Evolutionary conservation across 2,113 vertebrate species (phyloP), one percentile per base, ranked within the genome.

Genomic region (Coptodon bakossiorum): DNA sequence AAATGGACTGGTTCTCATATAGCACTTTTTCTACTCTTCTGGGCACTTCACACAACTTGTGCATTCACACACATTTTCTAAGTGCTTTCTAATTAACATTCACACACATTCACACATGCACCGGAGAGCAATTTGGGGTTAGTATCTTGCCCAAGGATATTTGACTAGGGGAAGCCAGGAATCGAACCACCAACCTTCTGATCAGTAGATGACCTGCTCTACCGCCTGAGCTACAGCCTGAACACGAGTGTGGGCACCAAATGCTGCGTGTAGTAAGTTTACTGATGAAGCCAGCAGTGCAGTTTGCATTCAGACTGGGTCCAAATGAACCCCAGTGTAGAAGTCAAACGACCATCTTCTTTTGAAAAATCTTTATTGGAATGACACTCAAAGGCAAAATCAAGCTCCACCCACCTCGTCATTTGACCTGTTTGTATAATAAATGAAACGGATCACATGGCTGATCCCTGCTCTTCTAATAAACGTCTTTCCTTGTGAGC

Each of bases 361-460:
- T 63, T 38, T 66, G 31, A 66, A 38, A 38, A 36, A 43, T 71
- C 7, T 71, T 43, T 27, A 27, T 43, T 9, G 66, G 22, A 43
- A 43, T 43, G 66, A 73, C 66, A 45, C 22, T 16, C 22, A 73
- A 73, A 73, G 68, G 13, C 36, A 45, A 45, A 73, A 16, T 24
- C 0, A 16, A 45, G 66, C 22, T 24, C 66, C 66, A 45, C 66
- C 38, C 38, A 3, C 31, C 0, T 36, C 1, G 0, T 73, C 66
- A 73, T 73, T 73, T 73, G 38, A 73, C 38, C 66, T 45, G 0
- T 73, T 73, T 13, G 40, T 73, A 66, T 66, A n/a, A 66, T 66
- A 38, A 66, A 66, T 66, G 17, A 38, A 38, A 66, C 10, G 0
- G 31, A 38, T 66, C 6, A 36, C 31, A 36, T n/a, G 61, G 34